phyloP scores from a whole-genome alignment of 2,113 vertebrate genomes.

The Serinus canaria region DNA sequence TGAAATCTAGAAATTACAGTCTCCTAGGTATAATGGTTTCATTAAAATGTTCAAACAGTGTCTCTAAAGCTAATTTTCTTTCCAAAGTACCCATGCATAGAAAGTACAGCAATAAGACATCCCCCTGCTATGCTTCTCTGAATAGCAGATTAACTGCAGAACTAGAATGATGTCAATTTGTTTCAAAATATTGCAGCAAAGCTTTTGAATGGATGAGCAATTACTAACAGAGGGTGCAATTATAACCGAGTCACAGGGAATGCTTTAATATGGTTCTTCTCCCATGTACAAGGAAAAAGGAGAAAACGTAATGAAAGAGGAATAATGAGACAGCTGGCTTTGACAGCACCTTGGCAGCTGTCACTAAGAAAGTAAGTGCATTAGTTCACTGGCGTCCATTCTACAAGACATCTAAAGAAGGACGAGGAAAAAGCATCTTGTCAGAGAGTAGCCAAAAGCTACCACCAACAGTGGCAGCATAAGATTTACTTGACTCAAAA shows the following conservation, averaged over 20 bases:
- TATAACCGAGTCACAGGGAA: slow-evolving; percentile 46
- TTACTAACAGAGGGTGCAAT: slow-evolving; percentile 61
- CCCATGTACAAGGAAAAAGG: slow-evolving; percentile 42
- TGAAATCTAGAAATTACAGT: slow-evolving; percentile 44
- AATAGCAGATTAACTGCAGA: slow-evolving; percentile 67
- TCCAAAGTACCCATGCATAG: slow-evolving; percentile 47
- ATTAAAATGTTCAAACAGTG: slow-evolving; percentile 50
- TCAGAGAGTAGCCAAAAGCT: slow-evolving; percentile 27
- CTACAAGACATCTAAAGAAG: slow-evolving; percentile 34
- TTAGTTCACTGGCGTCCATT: neutral
- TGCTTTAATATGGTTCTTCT: slow-evolving; percentile 47
- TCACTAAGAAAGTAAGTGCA: slow-evolving; percentile 55
- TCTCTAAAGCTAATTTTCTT: slow-evolving; percentile 57
- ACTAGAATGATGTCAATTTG: slow-evolving; percentile 69
- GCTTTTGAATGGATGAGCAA: slow-evolving; percentile 69
- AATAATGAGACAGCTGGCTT: slow-evolving; percentile 61
- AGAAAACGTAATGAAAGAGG: slow-evolving; percentile 55
- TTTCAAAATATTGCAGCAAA: slow-evolving; percentile 74
- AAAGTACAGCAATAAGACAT: slow-evolving; percentile 57
- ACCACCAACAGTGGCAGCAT: neutral
- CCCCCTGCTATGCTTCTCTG: slow-evolving; percentile 61
- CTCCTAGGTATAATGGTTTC: slow-evolving; percentile 55
- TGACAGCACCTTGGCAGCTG: slow-evolving; percentile 60
- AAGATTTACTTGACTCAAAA: slow-evolving; percentile 22
- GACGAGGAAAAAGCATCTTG: slow-evolving; percentile 38